Evolutionary conservation across 1,140 invertebrate genomes (phyloP).

Genomic region (Cotesia vestalis): DNA sequence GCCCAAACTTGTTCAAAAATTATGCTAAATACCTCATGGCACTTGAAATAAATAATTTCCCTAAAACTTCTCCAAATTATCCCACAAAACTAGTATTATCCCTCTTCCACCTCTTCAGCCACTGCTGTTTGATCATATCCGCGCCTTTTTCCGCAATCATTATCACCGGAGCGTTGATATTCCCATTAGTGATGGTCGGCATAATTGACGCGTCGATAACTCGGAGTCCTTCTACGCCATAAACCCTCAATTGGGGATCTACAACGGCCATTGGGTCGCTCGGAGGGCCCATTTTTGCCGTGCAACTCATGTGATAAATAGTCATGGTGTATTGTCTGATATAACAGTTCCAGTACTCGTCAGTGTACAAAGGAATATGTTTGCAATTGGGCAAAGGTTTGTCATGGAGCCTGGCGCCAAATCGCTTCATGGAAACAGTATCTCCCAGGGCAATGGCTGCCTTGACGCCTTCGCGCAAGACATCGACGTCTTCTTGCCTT

Average conservation of each 20-base stretch:
- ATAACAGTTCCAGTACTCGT: conserved; percentile 85
- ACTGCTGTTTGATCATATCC: conserved; percentile 78
- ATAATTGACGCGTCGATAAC: conserved; percentile 85
- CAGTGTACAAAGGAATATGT: conserved; percentile 77
- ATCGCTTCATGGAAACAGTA: conserved; percentile 75
- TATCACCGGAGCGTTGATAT: conserved; percentile 86
- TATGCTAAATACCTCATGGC: background rate
- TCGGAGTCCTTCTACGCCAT: conserved; percentile 77
- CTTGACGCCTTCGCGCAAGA: conserved; percentile 85
- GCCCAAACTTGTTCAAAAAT: too few relatives aligned
- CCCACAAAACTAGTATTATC: conserved; percentile 21
- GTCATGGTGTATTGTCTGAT: conserved; percentile 85
- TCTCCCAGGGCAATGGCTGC: conserved; percentile 82
- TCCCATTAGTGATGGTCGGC: conserved; percentile 83
- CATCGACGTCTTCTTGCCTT: conserved; percentile 80
- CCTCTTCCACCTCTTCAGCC: conserved; percentile 43
- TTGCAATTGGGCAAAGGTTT: conserved; percentile 82
- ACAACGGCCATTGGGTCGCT: conserved; percentile 83
- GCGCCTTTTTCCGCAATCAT: conserved; percentile 95
- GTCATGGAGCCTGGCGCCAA: conserved; percentile 78
- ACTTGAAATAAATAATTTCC: conserved; percentile 5
- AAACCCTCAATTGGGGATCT: conserved; percentile 79
- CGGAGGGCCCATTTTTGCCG: conserved; percentile 84
- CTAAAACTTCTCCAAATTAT: background rate
- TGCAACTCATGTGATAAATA: conserved; percentile 86